Base-by-base conservation (phyloP, 2,113 vertebrate genomes). In the Notarius quadriscutis region DNA sequence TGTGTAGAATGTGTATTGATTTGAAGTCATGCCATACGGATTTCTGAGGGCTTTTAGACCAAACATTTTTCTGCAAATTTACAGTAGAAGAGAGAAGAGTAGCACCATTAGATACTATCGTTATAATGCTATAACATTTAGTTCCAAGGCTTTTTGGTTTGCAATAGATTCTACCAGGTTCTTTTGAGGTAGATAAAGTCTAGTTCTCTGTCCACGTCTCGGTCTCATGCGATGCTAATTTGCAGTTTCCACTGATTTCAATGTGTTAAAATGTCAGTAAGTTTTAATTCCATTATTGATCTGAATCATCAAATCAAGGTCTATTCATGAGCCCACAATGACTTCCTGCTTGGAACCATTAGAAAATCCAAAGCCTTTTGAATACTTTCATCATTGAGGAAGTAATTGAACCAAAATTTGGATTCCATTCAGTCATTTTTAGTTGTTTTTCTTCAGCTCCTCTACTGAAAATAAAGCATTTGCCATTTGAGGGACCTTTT, bases 1-100 rank as follows among this genome's bases (percentile, higher is more conserved):
- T 91, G 91, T 91, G 83, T 87, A 89, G 89, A 90, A 89, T 92
- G 89, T 89, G 86, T 81, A 69, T 48, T 92, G 92, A 92, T 91
- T 90, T 92, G 92, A 94, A 74, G 84, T 89, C 88, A 85, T 41
- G 67, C 87, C 84, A 90, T 91, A 90, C 90, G 88, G 58, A 83
- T 82, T 90, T 83, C 88, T 69, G 30, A 65, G 81, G 63, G 81
- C n/a, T 90, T 90, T 75, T 89, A 91, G 89, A 92, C 90, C 72
- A 91, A 89, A 48, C 34, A 8, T 1, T 22, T 48, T 41, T 75
- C 18, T 75, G 20, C 41, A 51, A 4, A 74, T 51, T 75, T 50
- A 5, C 20, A 50, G 72, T 75, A 50, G 41, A 50, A 4, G 9
- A 50, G 41, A 50, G 72, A 50, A 75, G 9, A 75, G 41, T 50